Evolutionary conservation across 2,113 vertebrate species (phyloP).

Genomic region (Cyprinodon brontotheroides): DNA sequence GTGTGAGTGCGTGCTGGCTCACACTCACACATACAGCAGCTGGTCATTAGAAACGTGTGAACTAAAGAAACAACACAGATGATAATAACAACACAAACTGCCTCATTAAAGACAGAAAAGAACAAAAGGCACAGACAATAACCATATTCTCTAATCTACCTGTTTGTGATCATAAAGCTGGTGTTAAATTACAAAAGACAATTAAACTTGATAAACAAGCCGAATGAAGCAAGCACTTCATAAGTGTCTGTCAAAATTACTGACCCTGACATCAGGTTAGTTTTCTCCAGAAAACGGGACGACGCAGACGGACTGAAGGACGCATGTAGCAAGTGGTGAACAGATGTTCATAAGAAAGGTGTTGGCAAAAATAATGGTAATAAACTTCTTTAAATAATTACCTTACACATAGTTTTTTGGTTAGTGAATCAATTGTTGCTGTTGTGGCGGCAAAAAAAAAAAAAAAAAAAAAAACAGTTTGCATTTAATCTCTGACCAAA

Average conservation of each 20-base stretch:
- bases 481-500: background rate
- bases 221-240: conserved; percentile 31
- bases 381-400: conserved; percentile 40
- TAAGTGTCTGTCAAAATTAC: conserved; percentile 51
- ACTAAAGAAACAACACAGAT: conserved; percentile 48
- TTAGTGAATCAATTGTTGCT: conserved; percentile 24
- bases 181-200: conserved; percentile 58
- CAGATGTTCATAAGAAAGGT: conserved; percentile 69
- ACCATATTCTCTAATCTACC: conserved; percentile 18
- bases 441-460: too few species aligned
- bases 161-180: conserved; percentile 46
- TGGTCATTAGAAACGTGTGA: conserved; percentile 73
- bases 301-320: conserved; percentile 8
- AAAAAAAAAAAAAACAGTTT: conserved; percentile 1
- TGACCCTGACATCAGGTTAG: conserved; percentile 51
- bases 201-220: conserved; percentile 56
- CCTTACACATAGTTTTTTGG: conserved; percentile 19
- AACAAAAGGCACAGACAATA: conserved; percentile 41
- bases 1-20: conserved; percentile 20
- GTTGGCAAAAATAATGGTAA: conserved; percentile 64
- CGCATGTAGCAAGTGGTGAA: conserved; percentile 11
- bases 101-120: conserved; percentile 66
- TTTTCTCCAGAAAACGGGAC: conserved; percentile 19
- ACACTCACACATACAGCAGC: conserved; percentile 51
- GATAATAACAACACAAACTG: conserved; percentile 50